phyloP scores from a whole-genome alignment of 2,888 invertebrate genomes.

The Ischnura elegans region DNA sequence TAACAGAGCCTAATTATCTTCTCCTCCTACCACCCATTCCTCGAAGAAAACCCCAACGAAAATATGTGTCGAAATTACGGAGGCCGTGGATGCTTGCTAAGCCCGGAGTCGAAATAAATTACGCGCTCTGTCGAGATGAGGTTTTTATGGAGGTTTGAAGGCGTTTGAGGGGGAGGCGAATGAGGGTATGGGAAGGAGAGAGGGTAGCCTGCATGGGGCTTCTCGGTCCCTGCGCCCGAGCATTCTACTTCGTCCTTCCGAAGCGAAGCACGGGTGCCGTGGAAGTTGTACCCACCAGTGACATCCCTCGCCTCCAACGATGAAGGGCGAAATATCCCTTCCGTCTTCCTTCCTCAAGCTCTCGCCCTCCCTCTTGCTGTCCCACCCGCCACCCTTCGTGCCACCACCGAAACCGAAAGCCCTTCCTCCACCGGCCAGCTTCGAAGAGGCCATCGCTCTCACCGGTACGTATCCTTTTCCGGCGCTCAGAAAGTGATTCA shows the following conservation, averaged over 20 bases:
- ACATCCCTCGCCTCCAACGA: neutral
- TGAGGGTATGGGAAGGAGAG: neutral
- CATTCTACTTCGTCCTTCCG: neutral
- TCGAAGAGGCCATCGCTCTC: constrained; percentile 65
- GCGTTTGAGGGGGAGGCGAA: neutral
- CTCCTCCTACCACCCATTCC: neutral
- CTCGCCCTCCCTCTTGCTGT: constrained; percentile 49
- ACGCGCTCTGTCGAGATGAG: neutral
- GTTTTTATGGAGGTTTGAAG: neutral
- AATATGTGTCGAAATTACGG: neutral
- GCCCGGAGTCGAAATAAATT: neutral
- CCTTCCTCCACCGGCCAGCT: constrained; percentile 22
- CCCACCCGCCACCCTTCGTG: constrained; percentile 42
- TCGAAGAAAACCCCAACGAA: neutral
- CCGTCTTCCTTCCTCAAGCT: constrained; percentile 57
- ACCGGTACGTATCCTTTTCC: constrained; percentile 15
- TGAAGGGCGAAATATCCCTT: constrained; percentile 56
- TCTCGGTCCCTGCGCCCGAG: neutral
- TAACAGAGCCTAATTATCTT: neutral
- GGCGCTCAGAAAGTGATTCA: neutral
- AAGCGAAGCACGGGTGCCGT: neutral
- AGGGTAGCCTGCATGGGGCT: neutral
- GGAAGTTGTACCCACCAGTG: neutral
- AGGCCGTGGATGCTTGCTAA: neutral
- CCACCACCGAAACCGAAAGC: constrained; percentile 48